Conservation (phyloP, 2,113 vertebrate genomes). For the Actenoides hombroni region DNA sequence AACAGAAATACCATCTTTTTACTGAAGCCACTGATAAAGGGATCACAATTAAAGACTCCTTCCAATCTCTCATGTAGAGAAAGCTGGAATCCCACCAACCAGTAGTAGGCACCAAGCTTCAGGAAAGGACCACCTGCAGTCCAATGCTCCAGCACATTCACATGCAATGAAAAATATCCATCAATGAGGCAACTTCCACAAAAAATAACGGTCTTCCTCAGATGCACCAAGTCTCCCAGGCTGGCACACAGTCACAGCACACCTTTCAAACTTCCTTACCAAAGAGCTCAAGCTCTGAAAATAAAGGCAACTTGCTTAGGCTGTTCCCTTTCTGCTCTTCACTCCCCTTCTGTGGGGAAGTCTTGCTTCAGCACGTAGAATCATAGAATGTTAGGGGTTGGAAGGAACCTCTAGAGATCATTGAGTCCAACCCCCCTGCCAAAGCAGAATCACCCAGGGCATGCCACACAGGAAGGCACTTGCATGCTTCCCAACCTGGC, state of each 20-base stretch:
- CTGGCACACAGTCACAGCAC: neutral
- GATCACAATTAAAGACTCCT: neutral
- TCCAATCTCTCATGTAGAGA: accelerated
- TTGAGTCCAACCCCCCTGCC: too few species aligned
- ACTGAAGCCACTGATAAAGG: neutral
- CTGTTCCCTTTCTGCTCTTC: neutral
- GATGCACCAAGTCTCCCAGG: neutral
- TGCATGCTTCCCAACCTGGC: neutral
- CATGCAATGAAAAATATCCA: neutral
- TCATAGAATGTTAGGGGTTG: too few species aligned
- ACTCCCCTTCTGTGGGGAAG: neutral
- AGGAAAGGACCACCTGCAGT: neutral
- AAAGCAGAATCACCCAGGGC: too few species aligned
- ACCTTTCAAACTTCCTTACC: neutral
- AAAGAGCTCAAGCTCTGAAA: neutral
- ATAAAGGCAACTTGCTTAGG: neutral
- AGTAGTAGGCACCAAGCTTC: neutral
- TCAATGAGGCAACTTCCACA: neutral
- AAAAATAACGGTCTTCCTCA: neutral
- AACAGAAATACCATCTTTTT: neutral
- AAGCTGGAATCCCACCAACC: neutral
- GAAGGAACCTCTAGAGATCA: too few species aligned
- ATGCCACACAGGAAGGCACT: neutral
- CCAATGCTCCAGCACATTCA: neutral
- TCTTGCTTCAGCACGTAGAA: neutral